phyloP scores from a whole-genome alignment of 2,113 vertebrate genomes.

The Heteronetta atricapilla region DNA sequence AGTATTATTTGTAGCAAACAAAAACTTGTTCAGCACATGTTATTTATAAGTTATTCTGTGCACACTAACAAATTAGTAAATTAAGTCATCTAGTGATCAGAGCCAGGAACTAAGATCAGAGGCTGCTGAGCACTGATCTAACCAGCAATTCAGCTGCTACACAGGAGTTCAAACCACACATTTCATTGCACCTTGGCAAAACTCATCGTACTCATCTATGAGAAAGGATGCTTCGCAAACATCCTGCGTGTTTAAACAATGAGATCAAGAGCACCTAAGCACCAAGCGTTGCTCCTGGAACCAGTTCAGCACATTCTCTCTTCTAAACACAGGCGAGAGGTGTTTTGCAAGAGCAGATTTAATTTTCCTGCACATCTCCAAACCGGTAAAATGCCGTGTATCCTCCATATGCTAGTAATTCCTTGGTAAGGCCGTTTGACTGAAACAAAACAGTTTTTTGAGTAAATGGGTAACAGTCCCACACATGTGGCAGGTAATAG shows the following conservation, averaged over 20 bases:
- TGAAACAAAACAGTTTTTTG: not conserved
- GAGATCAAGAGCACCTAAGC: not conserved
- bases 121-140: not conserved
- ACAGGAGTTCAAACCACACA: not conserved
- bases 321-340: not conserved
- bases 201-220: not conserved
- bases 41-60: conserved; percentile 38
- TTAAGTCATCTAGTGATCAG: conserved; percentile 42
- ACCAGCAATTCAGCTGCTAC: conserved; percentile 4
- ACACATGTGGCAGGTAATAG: not conserved
- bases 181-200: conserved; percentile 18
- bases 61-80: conserved; percentile 1
- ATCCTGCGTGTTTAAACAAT: not conserved
- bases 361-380: not conserved
- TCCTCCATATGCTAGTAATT: not conserved
- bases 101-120: conserved; percentile 37
- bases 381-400: not conserved
- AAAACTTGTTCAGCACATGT: conserved; percentile 5
- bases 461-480: not conserved
- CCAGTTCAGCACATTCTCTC: not conserved
- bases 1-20: conserved; percentile 18
- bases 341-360: not conserved
- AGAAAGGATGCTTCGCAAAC: not conserved
- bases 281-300: not conserved
- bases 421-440: not conserved